phyloP scores from a whole-genome alignment of 2,797 vertebrate genomes.

The Lepus oiostolus region DNA sequence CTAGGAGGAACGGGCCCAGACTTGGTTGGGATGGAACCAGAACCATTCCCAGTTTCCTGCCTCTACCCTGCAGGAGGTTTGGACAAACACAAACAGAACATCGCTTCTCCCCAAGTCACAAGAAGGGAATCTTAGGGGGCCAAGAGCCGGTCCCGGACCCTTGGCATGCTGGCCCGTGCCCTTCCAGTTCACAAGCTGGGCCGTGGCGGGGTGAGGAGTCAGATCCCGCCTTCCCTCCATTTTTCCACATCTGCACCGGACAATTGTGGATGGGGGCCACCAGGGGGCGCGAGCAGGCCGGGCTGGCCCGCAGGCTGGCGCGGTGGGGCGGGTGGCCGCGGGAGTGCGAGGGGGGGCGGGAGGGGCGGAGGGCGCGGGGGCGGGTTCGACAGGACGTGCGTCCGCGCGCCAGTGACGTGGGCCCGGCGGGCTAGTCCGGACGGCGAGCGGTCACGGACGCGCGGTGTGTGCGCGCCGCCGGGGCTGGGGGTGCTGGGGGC shows the following conservation, averaged over 20 bases:
- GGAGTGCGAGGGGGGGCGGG: background rate
- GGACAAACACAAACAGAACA: background rate
- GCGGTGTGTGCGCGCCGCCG: background rate
- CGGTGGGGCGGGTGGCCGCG: background rate
- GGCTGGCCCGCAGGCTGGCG: background rate
- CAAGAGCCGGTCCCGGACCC: background rate
- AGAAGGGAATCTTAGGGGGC: background rate
- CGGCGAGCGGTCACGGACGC: background rate
- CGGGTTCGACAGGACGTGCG: conserved; percentile 48
- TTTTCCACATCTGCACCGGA: background rate
- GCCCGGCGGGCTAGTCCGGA: background rate
- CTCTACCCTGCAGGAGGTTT: background rate
- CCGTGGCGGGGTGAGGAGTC: background rate
- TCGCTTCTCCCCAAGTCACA: background rate
- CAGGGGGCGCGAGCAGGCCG: conserved; percentile 49
- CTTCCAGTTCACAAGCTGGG: background rate
- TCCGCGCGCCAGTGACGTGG: background rate
- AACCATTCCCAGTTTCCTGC: background rate
- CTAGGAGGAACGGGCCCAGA: background rate
- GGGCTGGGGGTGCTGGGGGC: background rate
- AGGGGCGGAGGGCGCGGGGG: background rate
- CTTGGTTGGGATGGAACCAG: background rate
- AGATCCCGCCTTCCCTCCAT: background rate
- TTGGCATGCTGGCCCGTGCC: background rate
- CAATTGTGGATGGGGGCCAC: conserved; percentile 60